These are phyloP conservation scores for Thalpophila matura DNA, from an alignment of 2,888 invertebrate genomes.

Conservation along the genomic window DNA sequence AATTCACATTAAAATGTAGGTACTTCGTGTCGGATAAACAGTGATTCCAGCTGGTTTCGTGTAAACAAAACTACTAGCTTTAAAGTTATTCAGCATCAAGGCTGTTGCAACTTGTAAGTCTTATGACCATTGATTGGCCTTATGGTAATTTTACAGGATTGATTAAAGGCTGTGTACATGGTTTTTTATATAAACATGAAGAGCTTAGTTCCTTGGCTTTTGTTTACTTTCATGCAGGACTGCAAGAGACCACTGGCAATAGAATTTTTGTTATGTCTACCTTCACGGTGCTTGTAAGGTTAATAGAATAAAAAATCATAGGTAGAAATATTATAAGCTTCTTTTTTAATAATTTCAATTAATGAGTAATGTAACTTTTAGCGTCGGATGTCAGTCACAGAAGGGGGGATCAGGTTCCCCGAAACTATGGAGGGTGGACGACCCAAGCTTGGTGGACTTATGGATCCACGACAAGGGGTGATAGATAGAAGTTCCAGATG, in stretches of 20 bases:
- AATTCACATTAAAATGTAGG: too few relatives aligned
- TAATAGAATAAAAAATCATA: too few relatives aligned
- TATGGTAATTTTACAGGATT: not conserved
- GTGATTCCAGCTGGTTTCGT: too few relatives aligned
- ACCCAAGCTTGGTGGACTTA: conserved; percentile 99
- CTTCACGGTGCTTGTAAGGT: too few relatives aligned
- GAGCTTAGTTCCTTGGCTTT: too few relatives aligned
- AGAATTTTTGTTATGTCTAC: too few relatives aligned
- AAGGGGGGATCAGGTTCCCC: conserved; percentile 98
- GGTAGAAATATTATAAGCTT: too few relatives aligned
- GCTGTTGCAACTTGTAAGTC: not conserved
- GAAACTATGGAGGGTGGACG: conserved; percentile 99
- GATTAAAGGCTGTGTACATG: not conserved
- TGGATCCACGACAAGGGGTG: conserved; percentile 99
- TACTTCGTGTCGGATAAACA: too few relatives aligned
- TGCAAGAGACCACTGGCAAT: too few relatives aligned
- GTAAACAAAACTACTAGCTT: not conserved
- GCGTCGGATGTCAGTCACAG: conserved; percentile 99
- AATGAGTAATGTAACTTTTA: conserved; percentile 77
- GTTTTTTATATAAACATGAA: too few relatives aligned
- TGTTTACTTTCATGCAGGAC: too few relatives aligned
- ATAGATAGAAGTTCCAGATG: conserved; percentile 98
- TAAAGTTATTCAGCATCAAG: not conserved
- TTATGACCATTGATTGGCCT: not conserved
- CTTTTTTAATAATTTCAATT: too few relatives aligned